A percentile compares a stretch with the other conserved stretches of the same genome.
phyloP scores from a whole-genome alignment of 2,797 vertebrate species.

The Poliocrania exsul region DNA sequence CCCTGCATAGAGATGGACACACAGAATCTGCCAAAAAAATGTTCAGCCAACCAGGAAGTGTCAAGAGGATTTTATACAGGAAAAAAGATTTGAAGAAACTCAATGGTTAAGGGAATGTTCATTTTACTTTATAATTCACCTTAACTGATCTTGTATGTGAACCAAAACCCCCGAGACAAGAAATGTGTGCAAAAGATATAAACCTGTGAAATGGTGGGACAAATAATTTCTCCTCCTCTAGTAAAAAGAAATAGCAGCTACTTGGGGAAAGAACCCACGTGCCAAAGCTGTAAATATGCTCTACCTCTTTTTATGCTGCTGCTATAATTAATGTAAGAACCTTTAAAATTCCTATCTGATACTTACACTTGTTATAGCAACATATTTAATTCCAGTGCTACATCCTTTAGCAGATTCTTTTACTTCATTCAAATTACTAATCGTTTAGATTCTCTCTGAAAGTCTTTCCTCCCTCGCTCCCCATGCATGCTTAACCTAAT shows the following conservation, averaged over 20 bases:
- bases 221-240: constrained; percentile 9
- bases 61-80: not conserved
- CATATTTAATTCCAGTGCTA: constrained; percentile 64
- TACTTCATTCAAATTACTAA: constrained; percentile 80
- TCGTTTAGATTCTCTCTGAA: constrained; percentile 77
- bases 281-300: constrained; percentile 40
- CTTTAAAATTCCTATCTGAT: constrained; percentile 63
- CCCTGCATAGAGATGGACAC: not conserved
- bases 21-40: not conserved
- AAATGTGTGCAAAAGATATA: constrained; percentile 10
- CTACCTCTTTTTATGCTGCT: constrained; percentile 47
- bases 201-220: not conserved
- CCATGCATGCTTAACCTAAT: constrained; percentile 83
- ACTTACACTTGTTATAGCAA: constrained; percentile 55
- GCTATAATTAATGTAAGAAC: constrained; percentile 59
- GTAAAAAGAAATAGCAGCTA: constrained; percentile 21
- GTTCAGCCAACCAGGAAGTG: not conserved
- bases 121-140: constrained; percentile 33
- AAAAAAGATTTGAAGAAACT: constrained; percentile 4
- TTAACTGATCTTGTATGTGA: not conserved
- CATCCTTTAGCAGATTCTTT: constrained; percentile 71
- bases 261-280: not conserved
- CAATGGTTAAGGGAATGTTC: not conserved
- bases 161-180: not conserved
- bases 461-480: constrained; percentile 78